Conservation (phyloP, 2,888 invertebrate genomes). For the Euphydryas editha region DNA sequence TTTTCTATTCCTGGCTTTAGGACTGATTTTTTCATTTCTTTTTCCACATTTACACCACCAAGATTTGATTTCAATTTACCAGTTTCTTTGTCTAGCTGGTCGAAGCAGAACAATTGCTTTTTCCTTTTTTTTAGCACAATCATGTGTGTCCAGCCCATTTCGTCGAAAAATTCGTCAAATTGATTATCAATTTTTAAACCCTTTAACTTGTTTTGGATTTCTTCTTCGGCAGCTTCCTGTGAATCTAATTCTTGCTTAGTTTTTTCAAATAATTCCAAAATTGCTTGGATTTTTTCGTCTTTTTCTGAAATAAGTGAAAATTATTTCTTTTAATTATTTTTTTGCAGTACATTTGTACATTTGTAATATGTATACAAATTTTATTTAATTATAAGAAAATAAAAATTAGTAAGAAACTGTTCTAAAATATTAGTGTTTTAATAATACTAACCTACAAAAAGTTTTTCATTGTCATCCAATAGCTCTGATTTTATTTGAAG, state of each 20-base stretch:
- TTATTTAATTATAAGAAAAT: too few species aligned
- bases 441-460: slow-evolving; percentile 68
- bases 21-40: slow-evolving; percentile 85
- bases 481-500: slow-evolving; percentile 65
- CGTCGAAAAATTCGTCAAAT: slow-evolving; percentile 71
- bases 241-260: slow-evolving; percentile 68
- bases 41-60: slow-evolving; percentile 75
- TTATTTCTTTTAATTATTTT: neutral
- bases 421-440: neutral
- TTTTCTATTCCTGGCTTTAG: slow-evolving; percentile 87
- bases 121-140: slow-evolving; percentile 60
- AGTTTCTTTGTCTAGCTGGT: slow-evolving; percentile 66
- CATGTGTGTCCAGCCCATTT: slow-evolving; percentile 71
- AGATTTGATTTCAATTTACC: slow-evolving; percentile 72
- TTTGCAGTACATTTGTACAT: too few species aligned
- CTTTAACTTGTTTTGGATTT: slow-evolving; percentile 61
- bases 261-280: slow-evolving; percentile 65
- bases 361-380: too few species aligned
- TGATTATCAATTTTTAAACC: slow-evolving; percentile 62
- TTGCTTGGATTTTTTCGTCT: slow-evolving; percentile 58
- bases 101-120: slow-evolving; percentile 64
- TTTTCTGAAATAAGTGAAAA: slow-evolving; percentile 55
- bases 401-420: neutral
- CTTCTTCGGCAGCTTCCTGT: slow-evolving; percentile 56
- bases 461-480: slow-evolving; percentile 60